Base-by-base conservation (phyloP, 2,797 vertebrate genomes). In the Rhyacichthys aspro region DNA sequence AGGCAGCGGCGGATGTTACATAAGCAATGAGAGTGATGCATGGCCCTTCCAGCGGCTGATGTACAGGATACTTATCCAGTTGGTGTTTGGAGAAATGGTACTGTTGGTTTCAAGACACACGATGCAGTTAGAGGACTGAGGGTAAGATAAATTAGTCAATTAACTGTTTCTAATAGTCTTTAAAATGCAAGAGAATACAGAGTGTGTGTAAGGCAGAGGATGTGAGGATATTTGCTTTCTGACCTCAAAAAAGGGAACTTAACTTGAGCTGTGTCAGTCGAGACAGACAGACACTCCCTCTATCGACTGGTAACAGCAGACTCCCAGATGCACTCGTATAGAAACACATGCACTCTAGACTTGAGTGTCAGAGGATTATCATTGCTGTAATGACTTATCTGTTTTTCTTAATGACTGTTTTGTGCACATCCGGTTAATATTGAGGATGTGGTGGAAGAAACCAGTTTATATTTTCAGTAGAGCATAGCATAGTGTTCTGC, bases 261-360 rank as follows among this genome's bases (percentile, higher is more conserved):
- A 83, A 81, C 79, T 78, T 63, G 72, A 83, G 76, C 78, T 68
- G 68, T 78, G 55, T 54, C 70, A 68, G 78, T 72, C 33, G 58
- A 87, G 83, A 86, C 87, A 84, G 82, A 80, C 78, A 82, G 73
- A 86, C 78, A 73, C 80, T 83, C 55, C 38, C 11, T 36, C 77
- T 90, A 90, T 92, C 90, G 91, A 93, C 87, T 79, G 66, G 76
- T 80, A 78, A 72, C 84, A 74, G 76, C 80, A 84, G 73, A 76
- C 64, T 64, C 79, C 78, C 72, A 73, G 41, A 63, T 45, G 28
- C 43, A 62, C 55, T 7, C 43, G 39, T 43, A 52, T 49, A 58
- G 49, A 68, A 16, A 46, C 17, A 60, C 11, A 48, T 46, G 60
- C 17, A 19, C 19, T 36, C 10, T 49, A 14, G 14, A 16, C 44